A percentile compares a stretch with the other conserved stretches of the same genome.
These are phyloP conservation scores for Phoxinus dragarum DNA, from an alignment of 2,797 vertebrate genomes.

Conservation along the genomic window DNA sequence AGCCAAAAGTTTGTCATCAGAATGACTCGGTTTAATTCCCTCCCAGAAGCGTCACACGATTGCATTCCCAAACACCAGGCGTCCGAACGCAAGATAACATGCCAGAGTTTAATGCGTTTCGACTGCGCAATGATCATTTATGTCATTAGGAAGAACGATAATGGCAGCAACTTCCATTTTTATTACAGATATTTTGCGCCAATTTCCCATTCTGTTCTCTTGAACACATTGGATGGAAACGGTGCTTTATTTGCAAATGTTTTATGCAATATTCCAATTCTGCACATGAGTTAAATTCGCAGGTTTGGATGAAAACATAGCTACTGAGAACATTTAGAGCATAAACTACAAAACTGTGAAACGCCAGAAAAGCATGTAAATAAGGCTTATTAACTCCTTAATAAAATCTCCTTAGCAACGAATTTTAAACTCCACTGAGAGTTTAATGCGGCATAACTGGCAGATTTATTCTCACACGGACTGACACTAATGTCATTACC, in stretches of 20 bases:
- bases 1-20: no score
- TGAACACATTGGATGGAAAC: neutral
- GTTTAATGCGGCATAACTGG: neutral
- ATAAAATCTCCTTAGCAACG: neutral
- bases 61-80: no score
- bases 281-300: neutral
- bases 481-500: conserved; percentile 18
- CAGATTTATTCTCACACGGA: neutral
- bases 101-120: no score
- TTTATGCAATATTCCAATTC: neutral
- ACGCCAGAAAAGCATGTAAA: neutral
- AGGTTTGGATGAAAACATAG: neutral
- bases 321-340: neutral
- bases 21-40: no score
- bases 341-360: neutral
- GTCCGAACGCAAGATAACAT: no score
- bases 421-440: conserved; percentile 2
- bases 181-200: neutral
- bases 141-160: no score
- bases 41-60: no score
- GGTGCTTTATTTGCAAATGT: neutral
- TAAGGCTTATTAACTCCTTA: neutral
- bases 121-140: no score
- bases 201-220: neutral
- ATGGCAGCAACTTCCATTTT: neutral